Conservation (phyloP, 2,113 vertebrate species). For the Puma concolor region DNA sequence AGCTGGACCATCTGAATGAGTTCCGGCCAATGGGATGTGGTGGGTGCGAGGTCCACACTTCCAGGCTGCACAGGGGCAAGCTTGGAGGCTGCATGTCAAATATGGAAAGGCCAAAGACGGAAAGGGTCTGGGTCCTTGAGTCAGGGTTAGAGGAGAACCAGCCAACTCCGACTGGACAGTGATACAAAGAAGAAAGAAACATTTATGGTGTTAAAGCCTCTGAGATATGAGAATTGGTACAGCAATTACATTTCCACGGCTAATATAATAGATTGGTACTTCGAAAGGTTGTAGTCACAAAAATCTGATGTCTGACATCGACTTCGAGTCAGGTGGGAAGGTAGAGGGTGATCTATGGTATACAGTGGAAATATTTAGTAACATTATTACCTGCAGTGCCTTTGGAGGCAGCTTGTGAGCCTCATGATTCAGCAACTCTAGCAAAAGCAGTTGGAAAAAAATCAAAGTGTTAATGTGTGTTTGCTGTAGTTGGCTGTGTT, state of each 20-base stretch:
- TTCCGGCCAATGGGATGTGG: not conserved
- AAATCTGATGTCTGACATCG: not conserved
- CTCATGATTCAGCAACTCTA: not conserved
- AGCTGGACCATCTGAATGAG: rapidly evolving
- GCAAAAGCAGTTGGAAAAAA: not conserved
- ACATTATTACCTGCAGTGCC: not conserved
- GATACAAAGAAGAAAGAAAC: not conserved
- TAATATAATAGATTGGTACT: not conserved
- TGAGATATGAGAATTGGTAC: not conserved
- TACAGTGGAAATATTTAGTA: not conserved
- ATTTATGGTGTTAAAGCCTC: not conserved
- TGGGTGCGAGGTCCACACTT: too few relatives aligned
- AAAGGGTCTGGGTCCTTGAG: not conserved
- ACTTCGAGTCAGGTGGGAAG: not conserved
- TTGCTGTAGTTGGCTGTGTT: not conserved
- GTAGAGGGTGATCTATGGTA: not conserved
- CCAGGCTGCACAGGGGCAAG: too few relatives aligned
- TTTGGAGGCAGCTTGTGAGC: not conserved
- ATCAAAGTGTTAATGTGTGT: not conserved
- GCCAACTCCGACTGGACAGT: not conserved
- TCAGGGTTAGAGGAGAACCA: not conserved
- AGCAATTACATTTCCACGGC: not conserved
- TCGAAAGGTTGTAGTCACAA: not conserved
- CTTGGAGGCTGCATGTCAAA: not conserved
- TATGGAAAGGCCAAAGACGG: not conserved